A percentile compares a stretch with the other conserved stretches of the same genome.
phyloP scores from a whole-genome alignment of 2,797 vertebrate genomes.

The Kryptopterus vitreolus region DNA sequence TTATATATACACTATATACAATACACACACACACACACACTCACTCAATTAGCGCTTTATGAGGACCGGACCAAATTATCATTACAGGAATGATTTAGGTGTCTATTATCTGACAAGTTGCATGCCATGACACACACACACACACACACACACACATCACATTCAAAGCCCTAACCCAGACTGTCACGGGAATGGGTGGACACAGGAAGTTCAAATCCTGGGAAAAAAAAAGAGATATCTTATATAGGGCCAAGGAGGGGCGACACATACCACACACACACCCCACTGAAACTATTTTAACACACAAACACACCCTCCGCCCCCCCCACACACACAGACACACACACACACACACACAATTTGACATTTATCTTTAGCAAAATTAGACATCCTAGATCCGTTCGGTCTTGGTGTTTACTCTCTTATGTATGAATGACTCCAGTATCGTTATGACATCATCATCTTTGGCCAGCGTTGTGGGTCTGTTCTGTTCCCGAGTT shows the following conservation, averaged over 20 bases:
- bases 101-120: constrained; percentile 11
- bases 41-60: too few relatives aligned
- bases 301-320: background rate
- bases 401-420: constrained; percentile 5
- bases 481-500: constrained; percentile 39
- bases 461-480: constrained; percentile 21
- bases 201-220: constrained; percentile 77
- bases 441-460: constrained; percentile 24
- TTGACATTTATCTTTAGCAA: background rate
- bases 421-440: constrained; percentile 7
- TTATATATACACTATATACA: background rate
- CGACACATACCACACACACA: constrained; percentile 64
- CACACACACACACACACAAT: background rate
- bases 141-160: constrained; percentile 43
- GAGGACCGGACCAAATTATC: background rate
- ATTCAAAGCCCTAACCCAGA: constrained; percentile 1
- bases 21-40: too few relatives aligned
- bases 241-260: constrained; percentile 69
- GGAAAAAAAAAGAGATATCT: constrained; percentile 74
- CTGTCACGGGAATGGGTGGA: constrained; percentile 73
- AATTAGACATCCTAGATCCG: constrained; percentile 24
- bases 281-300: background rate
- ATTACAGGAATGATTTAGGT: constrained; percentile 5
- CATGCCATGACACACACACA: constrained; percentile 23
- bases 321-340: background rate